phyloP scores from a whole-genome alignment of 1,140 invertebrate species.

The Oreohelix idahoensis region DNA sequence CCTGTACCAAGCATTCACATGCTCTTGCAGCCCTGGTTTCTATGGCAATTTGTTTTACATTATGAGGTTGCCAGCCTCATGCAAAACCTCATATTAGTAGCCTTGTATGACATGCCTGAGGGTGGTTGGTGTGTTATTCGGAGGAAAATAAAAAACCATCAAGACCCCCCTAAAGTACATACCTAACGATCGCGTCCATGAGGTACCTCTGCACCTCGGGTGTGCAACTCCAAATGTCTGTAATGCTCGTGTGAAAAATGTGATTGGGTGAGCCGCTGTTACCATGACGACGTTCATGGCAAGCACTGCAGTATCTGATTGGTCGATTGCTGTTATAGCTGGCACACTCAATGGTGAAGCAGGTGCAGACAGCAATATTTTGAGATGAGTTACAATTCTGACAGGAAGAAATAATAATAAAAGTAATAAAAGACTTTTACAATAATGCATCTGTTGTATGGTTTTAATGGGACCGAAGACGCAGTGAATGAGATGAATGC shows the following conservation, averaged over 20 bases:
- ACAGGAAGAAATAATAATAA: slow-evolving; percentile 43
- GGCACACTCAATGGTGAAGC: slow-evolving; percentile 96
- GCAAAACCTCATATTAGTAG: no score
- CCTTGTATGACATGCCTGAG: no score
- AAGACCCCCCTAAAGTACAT: background rate
- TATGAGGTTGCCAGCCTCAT: no score
- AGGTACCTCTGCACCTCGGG: slow-evolving; percentile 92
- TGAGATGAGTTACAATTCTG: slow-evolving; percentile 92
- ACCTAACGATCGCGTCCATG: slow-evolving; percentile 95
- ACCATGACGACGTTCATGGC: slow-evolving; percentile 84
- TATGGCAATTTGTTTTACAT: no score
- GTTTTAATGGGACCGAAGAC: no score
- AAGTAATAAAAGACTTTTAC: no score
- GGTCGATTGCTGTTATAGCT: slow-evolving; percentile 96
- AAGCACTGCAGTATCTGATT: slow-evolving; percentile 86
- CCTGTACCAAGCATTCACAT: no score
- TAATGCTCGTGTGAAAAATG: slow-evolving; percentile 88
- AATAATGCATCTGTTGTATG: no score
- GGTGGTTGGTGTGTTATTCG: no score
- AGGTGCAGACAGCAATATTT: slow-evolving; percentile 95
- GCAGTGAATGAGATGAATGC: no score
- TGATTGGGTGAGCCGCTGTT: slow-evolving; percentile 86
- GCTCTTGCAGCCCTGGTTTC: no score
- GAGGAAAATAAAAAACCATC: no score
- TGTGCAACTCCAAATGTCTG: slow-evolving; percentile 86